A percentile compares a stretch with the other conserved stretches of the same genome.
Conservation (phyloP, 2,113 vertebrate species). For the Sinocyclocheilus grahami region DNA sequence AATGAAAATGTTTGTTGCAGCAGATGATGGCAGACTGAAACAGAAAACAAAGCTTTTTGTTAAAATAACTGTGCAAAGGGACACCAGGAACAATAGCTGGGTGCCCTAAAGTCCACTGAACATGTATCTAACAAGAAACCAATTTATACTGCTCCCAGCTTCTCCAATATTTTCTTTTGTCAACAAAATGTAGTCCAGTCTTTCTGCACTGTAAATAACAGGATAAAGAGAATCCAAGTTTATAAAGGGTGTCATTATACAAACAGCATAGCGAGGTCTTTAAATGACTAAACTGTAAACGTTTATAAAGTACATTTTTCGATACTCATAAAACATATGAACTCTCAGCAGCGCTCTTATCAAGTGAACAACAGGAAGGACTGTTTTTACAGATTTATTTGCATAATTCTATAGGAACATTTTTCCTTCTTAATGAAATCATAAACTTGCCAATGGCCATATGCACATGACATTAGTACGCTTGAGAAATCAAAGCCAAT, state of each 20-base stretch:
- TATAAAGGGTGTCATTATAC: neutral
- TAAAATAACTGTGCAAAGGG: conserved; percentile 10
- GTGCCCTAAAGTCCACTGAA: conserved; percentile 14
- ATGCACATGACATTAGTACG: conserved; percentile 28
- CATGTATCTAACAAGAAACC: conserved; percentile 42
- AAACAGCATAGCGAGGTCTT: neutral
- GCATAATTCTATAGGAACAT: neutral
- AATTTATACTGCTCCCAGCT: conserved; percentile 15
- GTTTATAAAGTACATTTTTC: neutral
- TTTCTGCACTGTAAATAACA: neutral
- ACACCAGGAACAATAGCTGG: conserved; percentile 24
- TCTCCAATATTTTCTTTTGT: conserved; percentile 10
- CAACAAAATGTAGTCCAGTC: conserved; percentile 8
- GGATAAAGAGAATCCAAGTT: neutral
- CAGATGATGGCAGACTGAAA: conserved; percentile 37
- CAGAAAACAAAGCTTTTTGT: conserved; percentile 17
- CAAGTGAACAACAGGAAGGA: conserved; percentile 12
- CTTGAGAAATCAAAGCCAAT: conserved; percentile 43
- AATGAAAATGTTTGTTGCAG: conserved; percentile 47
- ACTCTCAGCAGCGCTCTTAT: neutral
- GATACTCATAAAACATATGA: neutral
- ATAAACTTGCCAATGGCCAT: neutral
- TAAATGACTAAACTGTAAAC: neutral
- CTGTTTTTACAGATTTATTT: neutral
- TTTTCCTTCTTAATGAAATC: neutral